Percentiles rank a stretch among this genome's conserved stretches.
Conservation (phyloP, 2,797 vertebrate species). For the Clamator glandarius region DNA sequence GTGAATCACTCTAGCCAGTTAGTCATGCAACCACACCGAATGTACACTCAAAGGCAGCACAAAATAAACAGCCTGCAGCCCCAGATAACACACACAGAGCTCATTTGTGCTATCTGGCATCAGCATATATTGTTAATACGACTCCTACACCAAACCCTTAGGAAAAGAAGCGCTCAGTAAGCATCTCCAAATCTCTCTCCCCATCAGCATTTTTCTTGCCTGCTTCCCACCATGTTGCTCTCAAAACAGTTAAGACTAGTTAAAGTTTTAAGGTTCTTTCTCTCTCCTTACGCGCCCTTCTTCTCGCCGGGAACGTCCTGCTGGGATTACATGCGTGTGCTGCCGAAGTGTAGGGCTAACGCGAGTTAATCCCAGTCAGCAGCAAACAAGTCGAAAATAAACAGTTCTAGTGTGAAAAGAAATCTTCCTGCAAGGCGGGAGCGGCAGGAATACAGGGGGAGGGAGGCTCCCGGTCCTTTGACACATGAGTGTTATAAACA, state of each 20-base stretch:
- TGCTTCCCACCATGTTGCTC: not conserved
- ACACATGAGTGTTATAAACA: constrained; percentile 28
- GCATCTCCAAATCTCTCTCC: constrained; percentile 40
- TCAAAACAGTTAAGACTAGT: constrained; percentile 16
- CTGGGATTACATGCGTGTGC: not conserved
- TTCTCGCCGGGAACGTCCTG: not conserved
- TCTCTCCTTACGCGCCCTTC: not conserved
- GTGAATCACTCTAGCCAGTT: constrained; percentile 71
- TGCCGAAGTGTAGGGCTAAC: not conserved
- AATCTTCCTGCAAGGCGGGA: not conserved
- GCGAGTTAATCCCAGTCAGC: not conserved
- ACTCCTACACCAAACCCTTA: constrained; percentile 54
- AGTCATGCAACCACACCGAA: constrained; percentile 71
- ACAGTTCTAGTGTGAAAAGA: not conserved
- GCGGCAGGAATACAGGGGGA: not conserved
- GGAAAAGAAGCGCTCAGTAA: constrained; percentile 29
- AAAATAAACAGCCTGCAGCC: constrained; percentile 70
- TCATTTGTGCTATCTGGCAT: constrained; percentile 55
- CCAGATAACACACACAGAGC: constrained; percentile 57
- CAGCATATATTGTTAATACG: constrained; percentile 28
- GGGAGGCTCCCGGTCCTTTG: not conserved
- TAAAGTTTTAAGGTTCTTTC: constrained; percentile 2
- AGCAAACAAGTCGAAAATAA: constrained; percentile 36
- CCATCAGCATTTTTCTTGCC: constrained; percentile 38
- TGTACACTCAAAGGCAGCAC: constrained; percentile 44